Conservation (phyloP, 2,797 vertebrate genomes). For the Mus caroli region DNA sequence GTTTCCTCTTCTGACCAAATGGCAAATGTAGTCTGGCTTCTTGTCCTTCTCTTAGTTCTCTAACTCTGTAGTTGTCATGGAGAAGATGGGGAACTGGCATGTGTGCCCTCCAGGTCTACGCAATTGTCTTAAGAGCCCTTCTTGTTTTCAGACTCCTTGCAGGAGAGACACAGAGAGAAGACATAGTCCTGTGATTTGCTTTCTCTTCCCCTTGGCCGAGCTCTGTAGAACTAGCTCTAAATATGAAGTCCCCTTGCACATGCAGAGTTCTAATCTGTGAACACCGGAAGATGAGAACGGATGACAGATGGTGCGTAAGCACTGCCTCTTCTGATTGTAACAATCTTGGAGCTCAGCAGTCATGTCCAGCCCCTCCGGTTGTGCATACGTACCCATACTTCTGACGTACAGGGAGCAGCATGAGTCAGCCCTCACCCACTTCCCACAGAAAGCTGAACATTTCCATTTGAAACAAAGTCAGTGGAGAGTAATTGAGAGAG, state of each 20-base stretch:
- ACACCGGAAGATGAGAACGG: neutral
- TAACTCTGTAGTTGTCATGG: slow-evolving; percentile 7
- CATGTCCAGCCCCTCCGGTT: neutral
- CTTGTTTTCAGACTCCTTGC: slow-evolving; percentile 40
- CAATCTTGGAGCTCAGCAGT: neutral
- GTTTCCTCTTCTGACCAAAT: slow-evolving; percentile 75
- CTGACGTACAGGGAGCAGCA: neutral
- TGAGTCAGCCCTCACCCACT: fast-evolving
- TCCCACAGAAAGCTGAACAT: slow-evolving; percentile 73
- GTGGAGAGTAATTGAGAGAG: slow-evolving; percentile 77
- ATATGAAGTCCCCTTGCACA: neutral
- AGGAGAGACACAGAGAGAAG: slow-evolving; percentile 2
- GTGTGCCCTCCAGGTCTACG: neutral
- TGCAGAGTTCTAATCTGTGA: neutral
- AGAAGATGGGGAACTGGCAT: slow-evolving; percentile 15
- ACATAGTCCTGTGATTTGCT: neutral
- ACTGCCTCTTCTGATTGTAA: neutral
- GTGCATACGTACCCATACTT: neutral
- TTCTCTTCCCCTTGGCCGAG: neutral
- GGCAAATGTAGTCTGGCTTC: slow-evolving; percentile 62
- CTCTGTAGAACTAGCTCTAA: neutral
- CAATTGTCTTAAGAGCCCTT: slow-evolving; percentile 1
- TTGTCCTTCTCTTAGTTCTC: slow-evolving; percentile 20
- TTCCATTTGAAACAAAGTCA: slow-evolving; percentile 75
- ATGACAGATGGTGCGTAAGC: neutral